These are phyloP conservation scores for Atta cephalotes DNA, from an alignment of 1,140 invertebrate genomes.

Conservation along the genomic window DNA sequence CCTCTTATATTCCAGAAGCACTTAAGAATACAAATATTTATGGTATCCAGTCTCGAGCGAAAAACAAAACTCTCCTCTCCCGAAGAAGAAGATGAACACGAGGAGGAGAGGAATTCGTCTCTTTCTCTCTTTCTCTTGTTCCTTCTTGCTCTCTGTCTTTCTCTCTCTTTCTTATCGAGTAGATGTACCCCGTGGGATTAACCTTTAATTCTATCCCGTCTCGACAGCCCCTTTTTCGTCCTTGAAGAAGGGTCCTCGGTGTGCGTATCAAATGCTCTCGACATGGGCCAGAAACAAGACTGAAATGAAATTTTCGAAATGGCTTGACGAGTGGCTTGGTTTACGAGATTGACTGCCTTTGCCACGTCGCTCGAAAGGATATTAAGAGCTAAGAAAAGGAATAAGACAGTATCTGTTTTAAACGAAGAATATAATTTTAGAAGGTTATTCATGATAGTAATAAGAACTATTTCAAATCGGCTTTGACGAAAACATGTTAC, in stretches of 20 bases:
- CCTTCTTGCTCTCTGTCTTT: slow-evolving; percentile 30
- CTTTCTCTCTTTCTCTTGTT: neutral
- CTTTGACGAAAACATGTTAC: neutral
- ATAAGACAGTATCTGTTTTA: neutral
- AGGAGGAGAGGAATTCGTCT: slow-evolving; percentile 54
- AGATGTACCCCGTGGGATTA: slow-evolving; percentile 83
- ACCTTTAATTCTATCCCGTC: slow-evolving; percentile 86
- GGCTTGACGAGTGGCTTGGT: slow-evolving; percentile 46
- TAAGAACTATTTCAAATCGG: neutral
- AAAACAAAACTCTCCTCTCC: slow-evolving; percentile 80
- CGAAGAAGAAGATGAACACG: slow-evolving; percentile 61
- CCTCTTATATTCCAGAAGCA: slow-evolving; percentile 78
- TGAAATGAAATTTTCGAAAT: slow-evolving; percentile 74
- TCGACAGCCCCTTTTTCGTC: slow-evolving; percentile 73
- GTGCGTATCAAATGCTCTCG: slow-evolving; percentile 61
- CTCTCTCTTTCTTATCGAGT: slow-evolving; percentile 48
- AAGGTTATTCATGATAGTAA: neutral
- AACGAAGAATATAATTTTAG: neutral
- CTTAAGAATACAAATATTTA: slow-evolving; percentile 85
- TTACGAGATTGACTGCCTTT: slow-evolving; percentile 24
- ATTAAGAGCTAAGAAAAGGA: neutral
- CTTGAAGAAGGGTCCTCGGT: slow-evolving; percentile 56
- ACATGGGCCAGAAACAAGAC: slow-evolving; percentile 63
- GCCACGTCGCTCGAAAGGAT: neutral
- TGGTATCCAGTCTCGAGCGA: slow-evolving; percentile 77